Evolutionary conservation across 2,113 vertebrate species (phyloP).

Genomic region (Eulemur macaco): DNA sequence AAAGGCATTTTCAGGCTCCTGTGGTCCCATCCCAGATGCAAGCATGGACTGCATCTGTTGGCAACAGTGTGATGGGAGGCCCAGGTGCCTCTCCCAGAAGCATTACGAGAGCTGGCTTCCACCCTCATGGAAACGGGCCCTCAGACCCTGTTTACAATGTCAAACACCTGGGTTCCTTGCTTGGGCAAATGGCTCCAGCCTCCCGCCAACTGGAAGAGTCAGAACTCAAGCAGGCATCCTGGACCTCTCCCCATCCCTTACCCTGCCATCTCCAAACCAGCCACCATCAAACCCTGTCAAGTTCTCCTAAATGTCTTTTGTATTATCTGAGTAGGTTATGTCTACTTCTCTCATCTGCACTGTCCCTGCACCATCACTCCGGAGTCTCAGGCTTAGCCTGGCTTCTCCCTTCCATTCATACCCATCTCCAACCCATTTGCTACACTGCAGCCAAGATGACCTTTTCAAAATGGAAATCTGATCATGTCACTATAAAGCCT

Average conservation of each 20-base stretch:
- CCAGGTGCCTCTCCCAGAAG: background rate
- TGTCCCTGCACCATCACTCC: background rate
- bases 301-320: background rate
- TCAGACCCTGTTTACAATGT: background rate
- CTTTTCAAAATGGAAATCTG: background rate
- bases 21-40: background rate
- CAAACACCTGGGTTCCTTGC: background rate
- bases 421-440: background rate
- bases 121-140: background rate
- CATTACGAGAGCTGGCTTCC: background rate
- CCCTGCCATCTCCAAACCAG: background rate
- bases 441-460: background rate
- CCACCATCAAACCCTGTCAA: background rate
- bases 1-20: background rate
- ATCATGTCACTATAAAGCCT: background rate
- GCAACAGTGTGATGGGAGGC: background rate
- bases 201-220: background rate
- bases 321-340: background rate
- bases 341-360: background rate
- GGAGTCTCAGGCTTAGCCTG: background rate
- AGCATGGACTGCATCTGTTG: background rate
- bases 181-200: background rate
- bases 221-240: background rate
- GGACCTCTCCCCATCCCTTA: background rate
- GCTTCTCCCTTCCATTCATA: background rate